Base-by-base conservation (phyloP, 1,140 invertebrate species). In the Coelopa frigida region DNA sequence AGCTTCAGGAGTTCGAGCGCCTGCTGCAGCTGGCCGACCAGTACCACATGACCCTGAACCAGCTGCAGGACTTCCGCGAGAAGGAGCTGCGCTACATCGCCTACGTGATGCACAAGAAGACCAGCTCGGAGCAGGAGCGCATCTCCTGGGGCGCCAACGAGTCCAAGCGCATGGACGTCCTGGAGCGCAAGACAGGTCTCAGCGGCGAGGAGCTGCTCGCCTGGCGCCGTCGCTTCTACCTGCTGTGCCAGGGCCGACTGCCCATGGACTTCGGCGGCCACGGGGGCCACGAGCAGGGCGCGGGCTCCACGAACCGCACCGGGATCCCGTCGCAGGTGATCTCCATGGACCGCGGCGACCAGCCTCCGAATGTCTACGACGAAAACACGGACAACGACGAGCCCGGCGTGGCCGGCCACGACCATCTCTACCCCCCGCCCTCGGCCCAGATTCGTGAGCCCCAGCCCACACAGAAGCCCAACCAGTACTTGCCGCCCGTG, bases 331-430 rank as follows among this genome's bases (percentile, higher is more conserved):
- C 18, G 56, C 48, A 20, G 41, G 48, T 53, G 5, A 61, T 63
- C 40, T 63, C 59, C 3, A 68, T 59, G 43, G 64, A 68, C 44
- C 61, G 64, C 14, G 64, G 64, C 0, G 64, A 68, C 46, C 64
- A 68, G 41, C 64, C 64, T 0, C 64, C 64, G 0, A 53, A 65
- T 49, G 40, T 50, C 0, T 68, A 62, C 18, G 59, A 63, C 11
- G 64, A 67, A 31, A 37, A 50, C 23, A 48, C 52, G 6, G 59
- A 62, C 8, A 49, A 35, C 0, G 51, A 62, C 7, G 64, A 68
- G n/a, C 64, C 64, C 0, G 61, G 61, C 5, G 43, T 68, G 8
- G 57, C 58, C 29, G 57, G 56, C 6, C 22, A 33, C 5, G 17
- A 32, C 21, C 20, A 17, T 31, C 14, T 43, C 3, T 50, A 46